Evolutionary conservation across 1,140 invertebrate genomes (phyloP).

Genomic region (Monochamus saltuarius): DNA sequence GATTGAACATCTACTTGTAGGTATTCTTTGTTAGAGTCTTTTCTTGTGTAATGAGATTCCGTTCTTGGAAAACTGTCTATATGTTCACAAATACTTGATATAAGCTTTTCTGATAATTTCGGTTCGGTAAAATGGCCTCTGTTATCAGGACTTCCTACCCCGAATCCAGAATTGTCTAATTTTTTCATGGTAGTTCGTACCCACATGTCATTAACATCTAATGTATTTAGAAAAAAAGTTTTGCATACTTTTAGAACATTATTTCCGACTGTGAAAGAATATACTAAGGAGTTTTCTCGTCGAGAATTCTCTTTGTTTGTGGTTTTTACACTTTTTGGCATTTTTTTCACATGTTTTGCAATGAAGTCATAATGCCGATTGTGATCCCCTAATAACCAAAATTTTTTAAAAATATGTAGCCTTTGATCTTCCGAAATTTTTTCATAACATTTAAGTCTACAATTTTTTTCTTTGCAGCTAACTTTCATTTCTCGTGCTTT

Average conservation of each 20-base stretch:
- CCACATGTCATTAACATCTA: slow-evolving; percentile 1
- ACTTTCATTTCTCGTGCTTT: too few relatives aligned
- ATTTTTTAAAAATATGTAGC: background rate
- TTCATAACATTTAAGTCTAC: too few relatives aligned
- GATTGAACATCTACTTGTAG: background rate
- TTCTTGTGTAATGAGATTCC: background rate
- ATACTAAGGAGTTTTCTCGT: background rate
- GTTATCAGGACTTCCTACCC: background rate
- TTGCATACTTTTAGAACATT: background rate
- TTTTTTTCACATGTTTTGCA: background rate
- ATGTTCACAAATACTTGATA: background rate
- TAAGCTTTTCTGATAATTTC: background rate
- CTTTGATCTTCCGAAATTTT: background rate
- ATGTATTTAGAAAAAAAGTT: background rate
- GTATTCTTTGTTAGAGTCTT: background rate
- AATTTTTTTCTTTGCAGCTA: too few relatives aligned
- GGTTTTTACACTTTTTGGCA: background rate
- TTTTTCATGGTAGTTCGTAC: background rate
- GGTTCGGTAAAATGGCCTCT: background rate
- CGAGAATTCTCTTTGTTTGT: background rate
- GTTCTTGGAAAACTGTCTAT: background rate
- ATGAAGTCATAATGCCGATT: background rate
- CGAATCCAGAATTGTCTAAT: background rate
- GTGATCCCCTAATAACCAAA: background rate
- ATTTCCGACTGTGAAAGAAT: background rate